phyloP scores from a whole-genome alignment of 2,113 vertebrate species.

The Malaclemys terrapin region DNA sequence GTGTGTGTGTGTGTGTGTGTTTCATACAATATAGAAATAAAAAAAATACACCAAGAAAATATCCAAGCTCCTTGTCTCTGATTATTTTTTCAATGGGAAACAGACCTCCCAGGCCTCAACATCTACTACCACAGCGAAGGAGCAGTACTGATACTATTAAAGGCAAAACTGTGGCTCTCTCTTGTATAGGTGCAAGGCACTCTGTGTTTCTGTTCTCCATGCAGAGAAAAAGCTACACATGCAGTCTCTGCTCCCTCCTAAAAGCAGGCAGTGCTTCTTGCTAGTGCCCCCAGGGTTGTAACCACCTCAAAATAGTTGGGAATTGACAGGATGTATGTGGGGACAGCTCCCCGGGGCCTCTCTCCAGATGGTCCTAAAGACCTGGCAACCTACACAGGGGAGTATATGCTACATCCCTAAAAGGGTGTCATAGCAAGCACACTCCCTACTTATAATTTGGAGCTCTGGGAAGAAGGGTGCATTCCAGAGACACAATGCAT shows the following conservation, averaged over 20 bases:
- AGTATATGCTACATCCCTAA: neutral
- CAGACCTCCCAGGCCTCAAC: neutral
- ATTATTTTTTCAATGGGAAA: neutral
- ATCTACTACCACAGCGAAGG: neutral
- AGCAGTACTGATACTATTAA: neutral
- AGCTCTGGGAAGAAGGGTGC: neutral
- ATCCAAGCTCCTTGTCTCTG: neutral
- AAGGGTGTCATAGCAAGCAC: neutral
- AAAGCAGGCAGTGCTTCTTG: neutral
- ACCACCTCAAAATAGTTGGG: neutral
- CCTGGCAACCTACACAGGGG: neutral
- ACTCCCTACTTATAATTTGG: neutral
- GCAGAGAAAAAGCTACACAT: neutral
- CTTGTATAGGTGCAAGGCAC: neutral
- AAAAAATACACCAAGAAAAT: neutral
- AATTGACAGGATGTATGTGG: neutral
- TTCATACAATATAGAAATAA: neutral
- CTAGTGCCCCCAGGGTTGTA: neutral
- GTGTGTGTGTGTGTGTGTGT: neutral
- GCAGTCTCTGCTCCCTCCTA: neutral
- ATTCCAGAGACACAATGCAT: neutral
- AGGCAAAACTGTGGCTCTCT: neutral
- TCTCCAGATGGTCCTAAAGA: neutral
- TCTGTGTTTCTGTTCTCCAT: neutral
- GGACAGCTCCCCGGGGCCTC: neutral